A percentile compares a stretch with the other conserved stretches of the same genome.
phyloP scores from a whole-genome alignment of 1,140 invertebrate genomes.

The Cherax quadricarinatus region DNA sequence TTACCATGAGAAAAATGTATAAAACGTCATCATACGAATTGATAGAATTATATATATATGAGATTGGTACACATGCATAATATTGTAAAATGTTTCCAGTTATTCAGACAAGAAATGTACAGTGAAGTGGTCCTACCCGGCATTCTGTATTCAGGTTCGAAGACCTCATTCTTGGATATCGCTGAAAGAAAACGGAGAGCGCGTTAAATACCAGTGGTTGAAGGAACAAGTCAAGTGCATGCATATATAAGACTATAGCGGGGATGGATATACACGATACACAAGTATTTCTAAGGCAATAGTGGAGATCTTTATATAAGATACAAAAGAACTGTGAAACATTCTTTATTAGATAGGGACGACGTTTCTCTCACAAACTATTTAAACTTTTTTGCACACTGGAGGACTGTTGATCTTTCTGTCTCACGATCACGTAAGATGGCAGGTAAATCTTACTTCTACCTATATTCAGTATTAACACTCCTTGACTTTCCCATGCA shows the following conservation, averaged over 20 bases:
- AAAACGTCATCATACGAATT: neutral
- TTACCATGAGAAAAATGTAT: neutral
- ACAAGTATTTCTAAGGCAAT: neutral
- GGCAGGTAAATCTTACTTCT: no score
- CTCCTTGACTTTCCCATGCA: no score
- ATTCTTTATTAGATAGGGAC: no score
- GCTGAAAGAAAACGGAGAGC: constrained; percentile 37
- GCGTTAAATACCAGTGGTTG: neutral
- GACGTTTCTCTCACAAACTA: no score
- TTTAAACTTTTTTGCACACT: no score
- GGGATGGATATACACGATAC: neutral
- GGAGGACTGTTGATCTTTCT: no score
- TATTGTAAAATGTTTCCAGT: neutral
- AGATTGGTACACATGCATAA: neutral
- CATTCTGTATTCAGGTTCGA: constrained; percentile 59
- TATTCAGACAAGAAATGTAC: neutral
- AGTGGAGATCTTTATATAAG: neutral
- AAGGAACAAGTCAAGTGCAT: no score
- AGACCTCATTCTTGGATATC: constrained; percentile 51
- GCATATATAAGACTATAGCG: neutral
- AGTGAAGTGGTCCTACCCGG: constrained; percentile 28
- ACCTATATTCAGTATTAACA: no score
- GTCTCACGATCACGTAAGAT: no score
- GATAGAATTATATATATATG: neutral
- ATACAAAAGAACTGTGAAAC: no score